Evolutionary conservation across 2,888 invertebrate species (phyloP).

Genomic region (Pheosia tremula): DNA sequence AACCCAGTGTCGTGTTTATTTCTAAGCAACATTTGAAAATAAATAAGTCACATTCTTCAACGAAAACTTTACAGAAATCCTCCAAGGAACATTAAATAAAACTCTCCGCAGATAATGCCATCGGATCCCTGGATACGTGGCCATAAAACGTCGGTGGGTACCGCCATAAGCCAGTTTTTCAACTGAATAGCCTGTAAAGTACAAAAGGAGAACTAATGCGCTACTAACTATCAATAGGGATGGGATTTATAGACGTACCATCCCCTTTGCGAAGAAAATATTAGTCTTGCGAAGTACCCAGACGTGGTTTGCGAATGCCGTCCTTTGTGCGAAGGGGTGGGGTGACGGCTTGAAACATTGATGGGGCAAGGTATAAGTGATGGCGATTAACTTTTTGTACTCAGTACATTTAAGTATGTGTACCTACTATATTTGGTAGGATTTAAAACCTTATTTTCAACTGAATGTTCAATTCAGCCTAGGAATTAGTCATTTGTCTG

Average conservation of each 20-base stretch:
- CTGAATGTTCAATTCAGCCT: no score
- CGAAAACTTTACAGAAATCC: neutral
- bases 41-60: neutral
- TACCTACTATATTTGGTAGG: no score
- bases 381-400: constrained; percentile 11
- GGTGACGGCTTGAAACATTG: constrained; percentile 34
- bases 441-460: no score
- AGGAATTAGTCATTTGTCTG: no score
- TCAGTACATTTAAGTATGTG: neutral
- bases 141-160: constrained; percentile 48
- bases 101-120: constrained; percentile 19
- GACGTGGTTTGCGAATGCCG: constrained; percentile 76
- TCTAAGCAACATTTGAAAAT: neutral
- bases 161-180: constrained; percentile 68
- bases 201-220: constrained; percentile 80
- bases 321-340: constrained; percentile 63
- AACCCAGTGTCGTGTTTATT: no score
- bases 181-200: constrained; percentile 66
- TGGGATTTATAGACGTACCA: constrained; percentile 75
- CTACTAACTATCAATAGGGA: constrained; percentile 80
- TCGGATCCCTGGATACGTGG: constrained; percentile 17
- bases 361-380: constrained; percentile 30
- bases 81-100: constrained; percentile 14
- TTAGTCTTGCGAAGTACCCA: constrained; percentile 81
- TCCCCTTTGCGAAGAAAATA: constrained; percentile 79